Conservation (phyloP, 2,888 invertebrate genomes). For the Epirrita christyi region DNA sequence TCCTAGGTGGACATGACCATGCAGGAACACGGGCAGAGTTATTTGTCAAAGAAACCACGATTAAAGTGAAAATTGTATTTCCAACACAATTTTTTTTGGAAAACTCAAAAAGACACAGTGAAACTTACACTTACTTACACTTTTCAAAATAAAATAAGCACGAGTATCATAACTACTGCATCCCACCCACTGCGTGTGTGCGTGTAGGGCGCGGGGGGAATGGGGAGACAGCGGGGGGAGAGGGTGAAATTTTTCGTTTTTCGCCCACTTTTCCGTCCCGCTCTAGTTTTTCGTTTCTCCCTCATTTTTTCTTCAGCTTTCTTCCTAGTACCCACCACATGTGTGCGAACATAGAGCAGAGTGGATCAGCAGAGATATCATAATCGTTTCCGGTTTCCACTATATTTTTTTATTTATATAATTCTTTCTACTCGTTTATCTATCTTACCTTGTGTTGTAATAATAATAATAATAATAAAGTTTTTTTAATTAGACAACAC, state of each 20-base stretch:
- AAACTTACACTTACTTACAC: slow-evolving; percentile 5
- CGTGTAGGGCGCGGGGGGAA: slow-evolving; percentile 67
- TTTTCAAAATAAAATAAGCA: slow-evolving; percentile 53
- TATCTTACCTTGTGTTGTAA: too few relatives aligned
- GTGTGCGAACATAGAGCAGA: slow-evolving; percentile 73
- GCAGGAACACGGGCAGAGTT: too few relatives aligned
- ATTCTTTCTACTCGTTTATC: too few relatives aligned
- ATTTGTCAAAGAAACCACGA: too few relatives aligned
- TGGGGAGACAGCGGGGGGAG: slow-evolving; percentile 53
- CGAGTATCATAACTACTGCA: slow-evolving; percentile 58
- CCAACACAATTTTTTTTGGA: too few relatives aligned
- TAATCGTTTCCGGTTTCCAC: slow-evolving; percentile 68
- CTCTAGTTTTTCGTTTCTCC: slow-evolving; percentile 84
- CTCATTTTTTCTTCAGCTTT: slow-evolving; percentile 83
- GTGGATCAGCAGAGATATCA: slow-evolving; percentile 45
- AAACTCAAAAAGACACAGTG: too few relatives aligned
- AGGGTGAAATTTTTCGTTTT: slow-evolving; percentile 84
- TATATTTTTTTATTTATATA: slow-evolving; percentile 1
- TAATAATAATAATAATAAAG: too few relatives aligned
- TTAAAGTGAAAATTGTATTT: too few relatives aligned
- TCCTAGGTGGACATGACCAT: too few relatives aligned
- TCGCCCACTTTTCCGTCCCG: slow-evolving; percentile 84
- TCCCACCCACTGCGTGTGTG: slow-evolving; percentile 67
- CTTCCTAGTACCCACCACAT: slow-evolving; percentile 85
- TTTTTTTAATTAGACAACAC: too few relatives aligned